A percentile compares a stretch with the other conserved stretches of the same genome.
These are phyloP conservation scores for Conchocele bisecta DNA, from an alignment of 2,888 invertebrate genomes.

Conservation along the genomic window DNA sequence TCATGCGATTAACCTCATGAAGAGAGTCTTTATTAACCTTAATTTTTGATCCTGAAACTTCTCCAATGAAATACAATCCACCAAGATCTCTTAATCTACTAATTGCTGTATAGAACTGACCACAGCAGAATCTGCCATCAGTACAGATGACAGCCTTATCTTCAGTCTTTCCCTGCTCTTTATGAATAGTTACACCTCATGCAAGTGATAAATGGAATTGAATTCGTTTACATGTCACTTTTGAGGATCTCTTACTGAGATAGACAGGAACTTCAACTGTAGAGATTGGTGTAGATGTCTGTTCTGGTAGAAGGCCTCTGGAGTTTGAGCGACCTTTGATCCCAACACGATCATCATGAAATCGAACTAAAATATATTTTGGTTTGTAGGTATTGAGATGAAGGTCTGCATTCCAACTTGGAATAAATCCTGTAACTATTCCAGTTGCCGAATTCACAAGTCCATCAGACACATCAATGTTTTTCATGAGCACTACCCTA, in stretches of 20 bases:
- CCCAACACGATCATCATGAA: slow-evolving; percentile 45
- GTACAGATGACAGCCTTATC: slow-evolving; percentile 13
- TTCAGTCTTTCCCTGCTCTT: slow-evolving; percentile 40
- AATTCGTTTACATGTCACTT: slow-evolving; percentile 14
- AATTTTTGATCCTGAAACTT: slow-evolving; percentile 1
- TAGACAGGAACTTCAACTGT: slow-evolving; percentile 8
- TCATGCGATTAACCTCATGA: slow-evolving; percentile 4
- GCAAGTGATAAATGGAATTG: slow-evolving; percentile 38
- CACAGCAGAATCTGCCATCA: slow-evolving; percentile 18
- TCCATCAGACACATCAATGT: slow-evolving; percentile 53
- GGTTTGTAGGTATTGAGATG: slow-evolving; percentile 19
- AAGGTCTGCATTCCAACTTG: neutral
- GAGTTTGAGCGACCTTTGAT: slow-evolving; percentile 9
- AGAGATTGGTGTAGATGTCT: slow-evolving; percentile 22
- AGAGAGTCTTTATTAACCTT: neutral
- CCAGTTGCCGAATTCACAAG: slow-evolving; percentile 48
- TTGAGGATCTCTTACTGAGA: slow-evolving; percentile 15
- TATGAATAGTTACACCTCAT: slow-evolving; percentile 33
- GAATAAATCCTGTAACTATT: slow-evolving; percentile 28
- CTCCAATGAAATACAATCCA: slow-evolving; percentile 10
- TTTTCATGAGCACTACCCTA: slow-evolving; percentile 45
- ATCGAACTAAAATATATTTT: slow-evolving; percentile 42
- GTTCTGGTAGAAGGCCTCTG: neutral
- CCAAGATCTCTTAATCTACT: slow-evolving; percentile 7
- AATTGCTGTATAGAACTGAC: slow-evolving; percentile 23